These are phyloP conservation scores for Acropternis orthonyx DNA, from an alignment of 2,797 vertebrate genomes.

Conservation along the genomic window DNA sequence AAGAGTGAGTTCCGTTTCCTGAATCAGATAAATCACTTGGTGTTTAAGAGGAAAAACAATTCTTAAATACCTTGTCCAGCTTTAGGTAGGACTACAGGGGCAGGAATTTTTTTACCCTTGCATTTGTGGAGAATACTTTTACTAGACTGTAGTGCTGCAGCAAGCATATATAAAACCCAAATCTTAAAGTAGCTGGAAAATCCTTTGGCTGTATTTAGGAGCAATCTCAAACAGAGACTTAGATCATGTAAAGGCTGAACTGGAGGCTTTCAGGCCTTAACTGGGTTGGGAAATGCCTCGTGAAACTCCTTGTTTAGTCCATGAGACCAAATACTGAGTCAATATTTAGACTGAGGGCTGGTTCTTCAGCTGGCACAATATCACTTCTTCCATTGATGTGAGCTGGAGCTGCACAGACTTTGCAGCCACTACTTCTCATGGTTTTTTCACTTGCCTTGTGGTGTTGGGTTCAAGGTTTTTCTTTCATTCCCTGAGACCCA, in stretches of 20 bases:
- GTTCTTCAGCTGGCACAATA: conserved; percentile 17
- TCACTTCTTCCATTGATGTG: background rate
- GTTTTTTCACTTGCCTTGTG: background rate
- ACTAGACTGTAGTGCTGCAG: background rate
- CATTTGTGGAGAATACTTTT: background rate
- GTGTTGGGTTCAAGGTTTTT: background rate
- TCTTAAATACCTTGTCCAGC: background rate
- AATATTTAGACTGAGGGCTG: conserved; percentile 54
- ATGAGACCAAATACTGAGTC: conserved; percentile 18
- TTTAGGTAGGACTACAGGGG: background rate
- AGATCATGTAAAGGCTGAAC: conserved; percentile 3
- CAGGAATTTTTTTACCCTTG: background rate
- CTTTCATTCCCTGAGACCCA: background rate
- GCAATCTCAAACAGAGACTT: background rate
- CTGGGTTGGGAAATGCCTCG: background rate
- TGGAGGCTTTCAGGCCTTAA: background rate
- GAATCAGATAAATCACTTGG: background rate
- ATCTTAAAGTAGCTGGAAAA: background rate
- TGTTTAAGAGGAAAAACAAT: background rate
- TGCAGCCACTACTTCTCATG: background rate
- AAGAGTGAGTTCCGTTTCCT: conserved; percentile 4
- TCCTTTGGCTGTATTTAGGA: background rate
- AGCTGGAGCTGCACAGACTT: background rate
- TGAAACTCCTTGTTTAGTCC: conserved; percentile 24
- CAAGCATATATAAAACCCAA: background rate